phyloP scores from a whole-genome alignment of 2,797 vertebrate species.

The Xyrichtys novacula region DNA sequence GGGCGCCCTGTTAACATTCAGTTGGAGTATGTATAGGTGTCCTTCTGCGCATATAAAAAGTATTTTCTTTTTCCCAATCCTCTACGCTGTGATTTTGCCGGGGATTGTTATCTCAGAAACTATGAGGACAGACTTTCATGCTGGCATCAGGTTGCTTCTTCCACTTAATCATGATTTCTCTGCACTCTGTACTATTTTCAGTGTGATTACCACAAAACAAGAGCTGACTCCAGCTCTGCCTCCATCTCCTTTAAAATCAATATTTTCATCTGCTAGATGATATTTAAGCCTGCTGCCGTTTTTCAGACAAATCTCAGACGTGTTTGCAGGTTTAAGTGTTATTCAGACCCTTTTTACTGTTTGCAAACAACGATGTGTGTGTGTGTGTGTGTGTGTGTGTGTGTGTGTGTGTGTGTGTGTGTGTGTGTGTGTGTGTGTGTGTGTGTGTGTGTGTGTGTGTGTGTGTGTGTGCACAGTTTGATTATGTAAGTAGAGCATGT shows the following conservation, averaged over 20 bases:
- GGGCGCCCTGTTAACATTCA: background rate
- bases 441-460: too few species aligned
- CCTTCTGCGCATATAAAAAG: too few species aligned
- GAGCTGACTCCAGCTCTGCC: background rate
- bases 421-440: too few species aligned
- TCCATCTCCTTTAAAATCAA: constrained; percentile 35
- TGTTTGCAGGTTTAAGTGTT: constrained; percentile 26
- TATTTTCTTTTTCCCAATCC: background rate
- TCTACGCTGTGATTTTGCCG: background rate
- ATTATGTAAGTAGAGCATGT: too few species aligned
- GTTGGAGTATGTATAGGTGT: background rate
- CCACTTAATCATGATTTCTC: background rate
- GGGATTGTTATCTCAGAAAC: background rate
- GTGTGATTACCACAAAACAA: constrained; percentile 7
- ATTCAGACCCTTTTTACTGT: background rate
- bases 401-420: too few species aligned
- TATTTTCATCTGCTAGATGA: constrained; percentile 47
- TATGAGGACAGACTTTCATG: background rate
- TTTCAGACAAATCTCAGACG: constrained; percentile 20
- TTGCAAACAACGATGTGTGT: too few species aligned
- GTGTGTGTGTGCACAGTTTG: too few species aligned
- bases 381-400: too few species aligned
- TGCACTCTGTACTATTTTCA: background rate
- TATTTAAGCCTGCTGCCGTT: constrained; percentile 17
- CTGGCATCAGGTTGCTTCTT: background rate